Percentiles rank a stretch among this genome's conserved stretches.
These are phyloP conservation scores for Connochaetes taurinus DNA, from an alignment of 2,113 vertebrate species.

Conservation along the genomic window DNA sequence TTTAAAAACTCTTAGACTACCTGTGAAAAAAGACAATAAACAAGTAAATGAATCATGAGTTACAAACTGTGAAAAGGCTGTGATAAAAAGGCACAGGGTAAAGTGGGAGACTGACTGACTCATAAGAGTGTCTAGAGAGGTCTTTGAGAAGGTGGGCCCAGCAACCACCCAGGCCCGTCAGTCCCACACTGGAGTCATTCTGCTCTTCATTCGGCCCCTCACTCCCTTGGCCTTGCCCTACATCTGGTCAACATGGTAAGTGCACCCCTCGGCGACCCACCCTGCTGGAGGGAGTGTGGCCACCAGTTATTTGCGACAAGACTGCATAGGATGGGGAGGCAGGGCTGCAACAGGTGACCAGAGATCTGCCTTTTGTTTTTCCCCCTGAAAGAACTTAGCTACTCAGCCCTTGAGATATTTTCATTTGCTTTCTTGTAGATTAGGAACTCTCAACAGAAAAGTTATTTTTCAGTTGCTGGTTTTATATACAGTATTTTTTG, in stretches of 20 bases:
- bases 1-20: background rate
- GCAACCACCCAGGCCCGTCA: background rate
- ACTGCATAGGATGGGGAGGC: background rate
- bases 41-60: background rate
- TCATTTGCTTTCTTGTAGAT: background rate
- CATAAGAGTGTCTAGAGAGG: no score
- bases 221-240: background rate
- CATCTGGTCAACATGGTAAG: background rate
- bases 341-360: background rate
- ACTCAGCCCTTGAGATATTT: background rate
- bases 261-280: background rate
- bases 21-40: background rate
- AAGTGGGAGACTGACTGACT: background rate
- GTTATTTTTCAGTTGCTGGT: background rate
- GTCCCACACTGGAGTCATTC: fast-evolving
- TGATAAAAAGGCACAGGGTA: background rate
- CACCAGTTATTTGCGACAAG: background rate
- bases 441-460: background rate
- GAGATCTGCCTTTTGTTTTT: background rate
- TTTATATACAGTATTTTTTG: background rate
- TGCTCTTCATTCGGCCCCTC: background rate
- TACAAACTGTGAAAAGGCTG: background rate
- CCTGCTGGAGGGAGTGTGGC: background rate
- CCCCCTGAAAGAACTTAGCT: background rate
- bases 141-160: background rate